Evolutionary conservation across 35 echinoderm and acorn worm species (phyloP).

Genomic region (Patiria miniata): DNA sequence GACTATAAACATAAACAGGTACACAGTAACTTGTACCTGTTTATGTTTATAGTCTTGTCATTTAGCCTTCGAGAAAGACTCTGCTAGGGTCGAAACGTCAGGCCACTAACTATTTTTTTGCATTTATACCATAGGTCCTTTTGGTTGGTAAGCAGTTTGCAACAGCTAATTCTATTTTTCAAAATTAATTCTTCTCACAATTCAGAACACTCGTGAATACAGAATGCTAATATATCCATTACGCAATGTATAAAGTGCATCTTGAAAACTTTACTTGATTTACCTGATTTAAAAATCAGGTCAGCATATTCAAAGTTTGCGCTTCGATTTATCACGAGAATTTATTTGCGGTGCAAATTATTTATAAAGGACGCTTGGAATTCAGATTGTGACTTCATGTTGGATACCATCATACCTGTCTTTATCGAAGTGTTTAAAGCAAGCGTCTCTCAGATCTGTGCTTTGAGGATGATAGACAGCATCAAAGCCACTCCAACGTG

Average conservation of each 20-base stretch:
- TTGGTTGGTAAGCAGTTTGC: too few species aligned
- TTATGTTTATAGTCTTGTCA: too few species aligned
- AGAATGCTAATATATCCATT: neutral
- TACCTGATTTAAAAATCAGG: neutral
- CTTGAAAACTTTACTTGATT: neutral
- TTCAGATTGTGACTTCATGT: neutral
- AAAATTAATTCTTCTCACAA: too few species aligned
- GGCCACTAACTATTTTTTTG: too few species aligned
- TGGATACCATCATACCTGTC: neutral
- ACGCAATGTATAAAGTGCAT: neutral
- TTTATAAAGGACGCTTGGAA: neutral
- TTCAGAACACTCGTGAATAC: too few species aligned
- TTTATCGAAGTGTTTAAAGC: neutral
- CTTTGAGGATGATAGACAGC: neutral
- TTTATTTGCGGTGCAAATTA: neutral
- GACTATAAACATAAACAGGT: too few species aligned
- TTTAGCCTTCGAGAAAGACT: too few species aligned
- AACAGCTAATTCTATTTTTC: too few species aligned
- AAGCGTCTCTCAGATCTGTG: neutral
- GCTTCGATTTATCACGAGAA: neutral
- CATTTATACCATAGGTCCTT: too few species aligned
- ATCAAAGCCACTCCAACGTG: neutral
- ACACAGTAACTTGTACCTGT: too few species aligned
- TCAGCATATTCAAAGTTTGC: neutral
- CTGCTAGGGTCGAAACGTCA: too few species aligned